These are phyloP conservation scores for Melitaea cinxia DNA, from an alignment of 1,140 invertebrate genomes.

Conservation along the genomic window DNA sequence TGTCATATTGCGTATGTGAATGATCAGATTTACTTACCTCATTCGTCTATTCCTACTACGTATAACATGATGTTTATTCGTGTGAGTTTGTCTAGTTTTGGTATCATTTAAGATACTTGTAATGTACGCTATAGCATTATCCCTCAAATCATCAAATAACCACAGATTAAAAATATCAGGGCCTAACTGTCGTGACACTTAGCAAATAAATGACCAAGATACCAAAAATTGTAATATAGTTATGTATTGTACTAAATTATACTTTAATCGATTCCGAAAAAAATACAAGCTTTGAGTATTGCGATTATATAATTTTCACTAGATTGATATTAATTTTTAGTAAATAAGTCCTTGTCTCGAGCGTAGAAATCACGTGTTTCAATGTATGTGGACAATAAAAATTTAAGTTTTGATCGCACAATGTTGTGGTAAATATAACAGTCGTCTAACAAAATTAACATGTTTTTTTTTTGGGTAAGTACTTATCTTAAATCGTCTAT, in stretches of 20 bases:
- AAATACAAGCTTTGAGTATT: constrained; percentile 52
- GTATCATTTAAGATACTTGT: constrained; percentile 58
- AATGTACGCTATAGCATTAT: constrained; percentile 39
- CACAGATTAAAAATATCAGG: constrained; percentile 49
- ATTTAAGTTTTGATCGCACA: constrained; percentile 35
- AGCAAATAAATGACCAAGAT: constrained; percentile 69
- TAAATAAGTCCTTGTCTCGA: constrained; percentile 34
- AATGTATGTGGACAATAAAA: constrained; percentile 41
- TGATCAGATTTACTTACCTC: constrained; percentile 57
- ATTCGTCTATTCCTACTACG: constrained; percentile 64
- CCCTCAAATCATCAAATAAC: constrained; percentile 36
- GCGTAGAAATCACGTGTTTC: constrained; percentile 11
- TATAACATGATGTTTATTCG: constrained; percentile 51
- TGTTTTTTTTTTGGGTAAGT: constrained; percentile 32
- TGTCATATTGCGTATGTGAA: constrained; percentile 41
- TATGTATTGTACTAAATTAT: constrained; percentile 61
- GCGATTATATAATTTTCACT: constrained; percentile 45
- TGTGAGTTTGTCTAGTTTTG: constrained; percentile 54
- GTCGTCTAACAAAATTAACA: constrained; percentile 37
- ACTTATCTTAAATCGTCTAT: constrained; percentile 33
- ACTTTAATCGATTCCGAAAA: constrained; percentile 37
- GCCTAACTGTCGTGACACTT: constrained; percentile 66
- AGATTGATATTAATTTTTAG: constrained; percentile 39
- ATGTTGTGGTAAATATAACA: constrained; percentile 37
- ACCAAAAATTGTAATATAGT: constrained; percentile 73